Evolutionary conservation across 2,888 invertebrate species (phyloP).

Genomic region (Oscheius sp.): DNA sequence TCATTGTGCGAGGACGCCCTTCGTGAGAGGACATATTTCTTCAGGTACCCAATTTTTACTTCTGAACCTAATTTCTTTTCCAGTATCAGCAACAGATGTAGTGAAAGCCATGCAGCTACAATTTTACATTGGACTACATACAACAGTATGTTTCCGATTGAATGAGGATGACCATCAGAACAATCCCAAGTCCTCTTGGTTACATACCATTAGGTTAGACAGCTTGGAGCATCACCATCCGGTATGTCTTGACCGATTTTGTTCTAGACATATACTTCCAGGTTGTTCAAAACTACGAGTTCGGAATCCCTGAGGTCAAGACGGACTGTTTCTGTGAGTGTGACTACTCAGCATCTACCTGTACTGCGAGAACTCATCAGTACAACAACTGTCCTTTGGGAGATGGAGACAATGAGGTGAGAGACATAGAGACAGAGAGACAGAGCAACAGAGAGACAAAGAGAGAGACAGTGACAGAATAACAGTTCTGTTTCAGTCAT

Average conservation of each 20-base stretch:
- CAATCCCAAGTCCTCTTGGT: slow-evolving; percentile 44
- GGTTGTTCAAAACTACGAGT: slow-evolving; percentile 69
- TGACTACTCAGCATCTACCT: slow-evolving; percentile 49
- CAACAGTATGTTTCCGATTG: slow-evolving; percentile 62
- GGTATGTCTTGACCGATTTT: slow-evolving; percentile 36
- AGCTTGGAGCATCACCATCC: slow-evolving; percentile 71
- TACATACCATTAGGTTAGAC: slow-evolving; percentile 68
- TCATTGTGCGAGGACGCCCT: slow-evolving; percentile 60
- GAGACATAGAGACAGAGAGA: not conserved
- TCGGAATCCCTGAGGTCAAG: slow-evolving; percentile 70
- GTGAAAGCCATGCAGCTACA: slow-evolving; percentile 60
- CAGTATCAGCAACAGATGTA: slow-evolving; percentile 48
- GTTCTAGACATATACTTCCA: slow-evolving; percentile 31
- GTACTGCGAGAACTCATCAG: slow-evolving; percentile 54
- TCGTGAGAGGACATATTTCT: slow-evolving; percentile 53
- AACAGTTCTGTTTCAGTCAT: slow-evolving; percentile 33
- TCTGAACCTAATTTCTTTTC: slow-evolving; percentile 11
- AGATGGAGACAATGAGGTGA: slow-evolving; percentile 42
- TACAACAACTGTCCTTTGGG: slow-evolving; percentile 53
- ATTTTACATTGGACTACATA: slow-evolving; percentile 61
- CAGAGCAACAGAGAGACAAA: not conserved
- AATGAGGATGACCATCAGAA: slow-evolving; percentile 44
- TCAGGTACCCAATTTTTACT: slow-evolving; percentile 41
- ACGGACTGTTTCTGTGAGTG: slow-evolving; percentile 71
- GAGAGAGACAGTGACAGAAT: not conserved